Evolutionary conservation across 2,888 invertebrate species (phyloP), one percentile per base, ranked within the genome.

Genomic region (Nipponacmea schrenckii): DNA sequence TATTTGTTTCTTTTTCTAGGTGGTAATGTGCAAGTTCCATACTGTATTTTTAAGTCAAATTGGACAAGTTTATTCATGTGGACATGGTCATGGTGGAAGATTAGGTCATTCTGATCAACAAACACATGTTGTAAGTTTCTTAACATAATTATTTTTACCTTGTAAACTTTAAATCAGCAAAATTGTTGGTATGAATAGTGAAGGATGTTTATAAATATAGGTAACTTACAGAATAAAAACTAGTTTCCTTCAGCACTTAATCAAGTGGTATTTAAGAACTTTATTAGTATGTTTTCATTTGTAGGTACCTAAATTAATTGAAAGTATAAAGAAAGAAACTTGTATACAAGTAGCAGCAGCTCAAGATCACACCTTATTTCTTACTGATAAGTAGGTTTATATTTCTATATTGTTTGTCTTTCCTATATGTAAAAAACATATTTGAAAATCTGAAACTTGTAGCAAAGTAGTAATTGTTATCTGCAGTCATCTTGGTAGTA

Each of bases 1-100:
- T n/a, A 24, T n/a, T 62, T 67, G 31, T 50, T 45, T 56, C 71
- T 31, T 69, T 74, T 78, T 83, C 4, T 87, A 93, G 93, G 92
- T 94, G n/a, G 92, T 91, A 77, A 91, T 94, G 77, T 92, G 92
- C 80, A 94, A 94, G 87, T 95, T 93, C 89, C 95, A 95, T 89
- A 92, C 93, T 78, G 90, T 94, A 17, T 93, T 94, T 90, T 85
- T 94, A 44, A 89, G 91, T 0, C 86, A 85, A 1, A 90, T 90
- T 70, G 92, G 92, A 0, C 89, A 90, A 68, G 93, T 93, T 2
- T 95, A 92, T 90, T 92, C 93, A 26, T 94, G 95, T 86, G 96
- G 96, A 0, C 94, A 95, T 89, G 93, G 94, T 15, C 93, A 93
- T 76, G 94, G 94, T 17, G 94, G 94, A 0, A 89, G 94, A 24